These are phyloP conservation scores for Florisuga fusca DNA, from an alignment of 2,797 vertebrate genomes.

Conservation along the genomic window DNA sequence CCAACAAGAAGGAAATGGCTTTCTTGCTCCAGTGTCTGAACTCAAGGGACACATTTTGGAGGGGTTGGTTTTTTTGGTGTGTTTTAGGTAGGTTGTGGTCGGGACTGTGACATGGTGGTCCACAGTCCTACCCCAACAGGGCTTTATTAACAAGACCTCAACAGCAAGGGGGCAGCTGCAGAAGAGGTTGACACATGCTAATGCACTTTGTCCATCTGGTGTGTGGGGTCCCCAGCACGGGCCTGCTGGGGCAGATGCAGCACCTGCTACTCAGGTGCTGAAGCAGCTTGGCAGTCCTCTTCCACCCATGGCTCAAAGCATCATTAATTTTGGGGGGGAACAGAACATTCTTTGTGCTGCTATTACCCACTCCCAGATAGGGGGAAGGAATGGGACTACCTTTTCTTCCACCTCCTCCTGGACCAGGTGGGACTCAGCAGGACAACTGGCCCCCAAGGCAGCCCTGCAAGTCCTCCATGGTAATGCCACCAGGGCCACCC, in stretches of 20 bases:
- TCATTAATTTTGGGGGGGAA: not conserved
- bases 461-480: not conserved
- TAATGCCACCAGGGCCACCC: not conserved
- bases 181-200: rapidly evolving
- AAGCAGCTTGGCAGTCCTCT: not conserved
- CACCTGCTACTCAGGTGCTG: rapidly evolving
- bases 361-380: not conserved
- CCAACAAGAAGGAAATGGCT: not conserved
- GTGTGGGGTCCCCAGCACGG: rapidly evolving
- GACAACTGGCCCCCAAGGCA: not conserved
- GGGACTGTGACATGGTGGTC: rapidly evolving
- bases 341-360: not conserved
- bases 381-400: rapidly evolving
- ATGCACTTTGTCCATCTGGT: not conserved
- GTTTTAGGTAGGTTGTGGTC: not conserved
- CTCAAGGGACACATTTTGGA: not conserved
- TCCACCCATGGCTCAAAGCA: not conserved
- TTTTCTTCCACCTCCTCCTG: not conserved
- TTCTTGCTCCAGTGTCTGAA: not conserved
- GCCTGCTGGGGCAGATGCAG: not conserved
- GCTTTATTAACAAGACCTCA: not conserved
- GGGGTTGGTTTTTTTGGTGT: not conserved
- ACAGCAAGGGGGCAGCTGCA: not conserved
- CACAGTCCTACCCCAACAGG: not conserved
- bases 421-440: not conserved